Evolutionary conservation across 2,888 invertebrate species (phyloP), one percentile per base, ranked within the genome.

Genomic region (Sinelater perroti): DNA sequence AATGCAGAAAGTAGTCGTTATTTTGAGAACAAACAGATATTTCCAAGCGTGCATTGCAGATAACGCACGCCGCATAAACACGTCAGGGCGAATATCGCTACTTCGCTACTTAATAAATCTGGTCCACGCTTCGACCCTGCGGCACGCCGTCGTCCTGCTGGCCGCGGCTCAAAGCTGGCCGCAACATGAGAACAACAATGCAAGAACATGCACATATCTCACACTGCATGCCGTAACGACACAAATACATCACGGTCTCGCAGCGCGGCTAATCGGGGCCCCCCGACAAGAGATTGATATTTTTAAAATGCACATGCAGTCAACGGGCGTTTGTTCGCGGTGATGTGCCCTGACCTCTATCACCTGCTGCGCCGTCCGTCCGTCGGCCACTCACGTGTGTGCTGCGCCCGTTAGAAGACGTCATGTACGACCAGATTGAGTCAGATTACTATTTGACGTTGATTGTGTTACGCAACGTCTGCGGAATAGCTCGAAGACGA

Each of bases 211-310:
- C 61, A 63, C 62, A 67, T 68, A 67, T 68, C 68, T 67, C 67
- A 66, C 68, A 61, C 65, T 63, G 67, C 67, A 68, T 68, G 68
- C 66, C 61, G 64, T 65, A 67, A 68, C 65, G 61, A 67, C 62
- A 55, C 59, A 66, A 65, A 68, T 68, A 66, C 67, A 68, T 68
- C 67, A 67, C 61, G 63, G 65, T 68, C 67, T 66, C 65, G 63
- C 66, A 64, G 67, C 64, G 67, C 64, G 66, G 64, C 67, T 69
- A 69, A 67, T 69, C 67, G 67, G 47, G 69, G 61, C 67, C 69
- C 69, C 69, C 69, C 65, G 69, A 69, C 66, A 67, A 52, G 68
- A 67, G 56, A 60, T 60, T 60, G 60, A 60, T 60, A 56, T 42
- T 56, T 55, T 59, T 55, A 35, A 54, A 59, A 63, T 60, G 54